These are phyloP conservation scores for Vanessa cardui DNA, from an alignment of 2,888 invertebrate genomes.

Conservation along the genomic window DNA sequence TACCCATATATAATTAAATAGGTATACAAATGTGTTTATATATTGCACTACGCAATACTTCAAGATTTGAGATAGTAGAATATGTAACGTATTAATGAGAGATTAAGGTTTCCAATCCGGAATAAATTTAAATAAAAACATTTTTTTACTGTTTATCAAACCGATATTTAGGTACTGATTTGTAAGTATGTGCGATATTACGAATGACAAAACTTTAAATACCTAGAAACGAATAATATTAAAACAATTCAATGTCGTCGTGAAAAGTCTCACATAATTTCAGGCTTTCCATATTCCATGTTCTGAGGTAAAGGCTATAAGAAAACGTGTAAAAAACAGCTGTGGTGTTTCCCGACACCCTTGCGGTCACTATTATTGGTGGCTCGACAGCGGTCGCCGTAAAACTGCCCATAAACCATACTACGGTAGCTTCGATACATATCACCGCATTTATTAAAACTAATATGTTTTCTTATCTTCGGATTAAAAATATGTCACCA, in stretches of 20 bases:
- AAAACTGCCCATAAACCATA: slow-evolving; percentile 76
- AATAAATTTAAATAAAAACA: too few relatives aligned
- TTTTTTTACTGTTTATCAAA: too few relatives aligned
- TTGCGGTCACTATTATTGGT: slow-evolving; percentile 74
- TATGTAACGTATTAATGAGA: too few relatives aligned
- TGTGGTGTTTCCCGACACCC: slow-evolving; percentile 76
- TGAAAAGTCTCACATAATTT: slow-evolving; percentile 41
- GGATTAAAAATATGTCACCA: not conserved
- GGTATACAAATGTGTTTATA: too few relatives aligned
- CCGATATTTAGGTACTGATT: too few relatives aligned
- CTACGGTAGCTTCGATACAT: slow-evolving; percentile 36
- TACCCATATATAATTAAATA: too few relatives aligned
- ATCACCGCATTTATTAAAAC: slow-evolving; percentile 38
- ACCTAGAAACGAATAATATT: not conserved
- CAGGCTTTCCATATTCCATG: slow-evolving; percentile 49
- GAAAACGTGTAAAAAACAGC: slow-evolving; percentile 85
- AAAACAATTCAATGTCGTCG: not conserved
- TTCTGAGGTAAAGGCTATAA: slow-evolving; percentile 65
- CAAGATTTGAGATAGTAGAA: too few relatives aligned
- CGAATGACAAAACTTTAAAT: not conserved
- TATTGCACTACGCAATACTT: too few relatives aligned
- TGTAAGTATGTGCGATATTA: too few relatives aligned
- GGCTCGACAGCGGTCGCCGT: slow-evolving; percentile 55
- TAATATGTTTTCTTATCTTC: not conserved
- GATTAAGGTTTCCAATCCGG: too few relatives aligned